A percentile compares a stretch with the other conserved stretches of the same genome.
These are phyloP conservation scores for Alca torda DNA, from an alignment of 2,797 vertebrate species.

Conservation along the genomic window DNA sequence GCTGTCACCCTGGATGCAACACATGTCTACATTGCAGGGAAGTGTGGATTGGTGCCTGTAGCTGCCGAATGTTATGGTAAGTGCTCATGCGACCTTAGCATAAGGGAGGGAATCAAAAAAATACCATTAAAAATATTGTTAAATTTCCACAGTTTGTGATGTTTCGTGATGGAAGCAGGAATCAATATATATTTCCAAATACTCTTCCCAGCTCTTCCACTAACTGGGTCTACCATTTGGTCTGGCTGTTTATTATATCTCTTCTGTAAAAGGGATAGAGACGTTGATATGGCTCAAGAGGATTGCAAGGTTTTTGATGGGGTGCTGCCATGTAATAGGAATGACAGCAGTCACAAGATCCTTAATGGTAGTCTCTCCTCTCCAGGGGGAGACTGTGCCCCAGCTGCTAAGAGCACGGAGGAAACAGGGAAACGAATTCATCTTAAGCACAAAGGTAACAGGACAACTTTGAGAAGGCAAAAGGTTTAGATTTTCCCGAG, in stretches of 20 bases:
- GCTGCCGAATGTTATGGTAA: constrained; percentile 90
- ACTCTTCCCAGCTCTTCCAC: neutral
- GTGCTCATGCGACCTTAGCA: neutral
- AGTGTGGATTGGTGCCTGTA: constrained; percentile 87
- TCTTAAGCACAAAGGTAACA: constrained; percentile 37
- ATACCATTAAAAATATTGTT: neutral
- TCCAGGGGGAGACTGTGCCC: constrained; percentile 64
- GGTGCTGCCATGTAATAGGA: neutral
- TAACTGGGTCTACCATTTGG: neutral
- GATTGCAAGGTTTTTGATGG: neutral
- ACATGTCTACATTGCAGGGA: constrained; percentile 87
- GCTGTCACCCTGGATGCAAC: constrained; percentile 89
- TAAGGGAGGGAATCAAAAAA: neutral
- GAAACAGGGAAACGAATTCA: constrained; percentile 21
- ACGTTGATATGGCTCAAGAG: neutral
- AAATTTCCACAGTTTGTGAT: neutral
- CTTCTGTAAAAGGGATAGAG: neutral
- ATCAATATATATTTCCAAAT: neutral
- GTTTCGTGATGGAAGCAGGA: neutral
- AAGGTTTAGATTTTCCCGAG: neutral
- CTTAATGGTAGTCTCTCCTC: neutral
- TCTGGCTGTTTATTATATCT: neutral
- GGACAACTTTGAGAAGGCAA: neutral
- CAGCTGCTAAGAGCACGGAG: constrained; percentile 6
- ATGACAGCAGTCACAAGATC: neutral